Percentiles rank a stretch among this genome's conserved stretches.
Evolutionary conservation across 2,797 vertebrate genomes (phyloP).

Genomic region (Lithobates sylvaticus): DNA sequence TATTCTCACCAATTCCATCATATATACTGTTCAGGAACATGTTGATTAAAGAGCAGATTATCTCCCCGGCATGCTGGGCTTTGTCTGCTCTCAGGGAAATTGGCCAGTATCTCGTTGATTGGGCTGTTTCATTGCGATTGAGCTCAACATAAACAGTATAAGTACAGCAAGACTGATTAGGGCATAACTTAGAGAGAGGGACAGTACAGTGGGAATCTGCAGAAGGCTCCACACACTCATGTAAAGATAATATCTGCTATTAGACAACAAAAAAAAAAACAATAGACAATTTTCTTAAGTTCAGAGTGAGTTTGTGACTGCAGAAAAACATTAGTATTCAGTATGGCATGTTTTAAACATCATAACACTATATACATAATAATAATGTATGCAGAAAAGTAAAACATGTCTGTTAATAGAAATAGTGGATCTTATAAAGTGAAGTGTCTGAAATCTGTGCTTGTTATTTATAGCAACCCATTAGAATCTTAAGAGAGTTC

Average conservation of each 20-base stretch:
- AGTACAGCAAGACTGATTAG: conserved; percentile 34
- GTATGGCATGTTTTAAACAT: neutral
- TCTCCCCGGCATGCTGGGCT: conserved; percentile 66
- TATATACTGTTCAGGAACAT: conserved; percentile 66
- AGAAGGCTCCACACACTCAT: neutral
- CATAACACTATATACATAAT: neutral
- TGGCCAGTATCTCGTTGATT: conserved; percentile 52
- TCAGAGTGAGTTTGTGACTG: neutral
- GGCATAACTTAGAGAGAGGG: neutral
- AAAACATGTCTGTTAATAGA: too few relatives aligned
- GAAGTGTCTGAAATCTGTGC: too few relatives aligned
- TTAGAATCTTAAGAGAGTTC: neutral
- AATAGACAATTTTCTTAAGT: neutral
- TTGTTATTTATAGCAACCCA: too few relatives aligned
- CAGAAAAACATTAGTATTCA: neutral
- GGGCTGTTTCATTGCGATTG: conserved; percentile 44
- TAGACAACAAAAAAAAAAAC: neutral
- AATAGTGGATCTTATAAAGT: neutral
- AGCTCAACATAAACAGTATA: conserved; percentile 20
- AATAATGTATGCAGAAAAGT: neutral
- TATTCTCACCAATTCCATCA: conserved; percentile 69
- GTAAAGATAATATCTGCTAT: neutral
- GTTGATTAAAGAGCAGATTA: conserved; percentile 76
- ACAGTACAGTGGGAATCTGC: conserved; percentile 6
- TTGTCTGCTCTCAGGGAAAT: conserved; percentile 62